Evolutionary conservation across 2,797 vertebrate species (phyloP).

Genomic region (Steatocranus sp.): DNA sequence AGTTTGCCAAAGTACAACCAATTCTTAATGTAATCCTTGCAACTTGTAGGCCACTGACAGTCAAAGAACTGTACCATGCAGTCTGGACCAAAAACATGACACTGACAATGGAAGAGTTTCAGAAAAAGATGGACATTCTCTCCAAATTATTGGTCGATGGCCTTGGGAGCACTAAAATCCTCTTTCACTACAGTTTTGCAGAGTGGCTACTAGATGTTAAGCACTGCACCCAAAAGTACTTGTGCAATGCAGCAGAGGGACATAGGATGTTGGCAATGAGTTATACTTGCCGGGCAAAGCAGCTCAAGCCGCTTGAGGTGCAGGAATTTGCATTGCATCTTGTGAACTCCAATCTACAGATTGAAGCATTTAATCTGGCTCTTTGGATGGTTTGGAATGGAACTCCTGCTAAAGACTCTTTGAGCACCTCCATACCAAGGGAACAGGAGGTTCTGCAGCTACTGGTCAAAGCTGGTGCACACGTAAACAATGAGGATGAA

Average conservation of each 20-base stretch:
- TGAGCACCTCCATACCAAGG: constrained; percentile 90
- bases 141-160: constrained; percentile 93
- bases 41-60: constrained; percentile 88
- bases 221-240: constrained; percentile 97
- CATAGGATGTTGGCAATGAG: constrained; percentile 98
- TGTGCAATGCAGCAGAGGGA: constrained; percentile 95
- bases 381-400: constrained; percentile 99
- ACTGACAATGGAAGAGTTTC: constrained; percentile 92
- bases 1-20: constrained; percentile 97
- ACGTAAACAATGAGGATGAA: constrained; percentile 92
- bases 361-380: constrained; percentile 90
- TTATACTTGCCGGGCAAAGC: constrained; percentile 91
- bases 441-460: constrained; percentile 97
- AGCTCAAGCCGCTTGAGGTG: constrained; percentile 88
- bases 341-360: constrained; percentile 90
- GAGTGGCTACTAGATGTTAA: constrained; percentile 99
- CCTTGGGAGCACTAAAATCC: constrained; percentile 88
- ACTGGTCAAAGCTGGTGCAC: constrained; percentile 94
- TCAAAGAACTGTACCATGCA: constrained; percentile 90
- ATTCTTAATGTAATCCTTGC: constrained; percentile 97
- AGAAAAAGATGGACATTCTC: constrained; percentile 96
- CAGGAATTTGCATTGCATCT: constrained; percentile 96
- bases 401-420: constrained; percentile 92
- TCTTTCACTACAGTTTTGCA: constrained; percentile 98
- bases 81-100: constrained; percentile 98